These are phyloP conservation scores for Callorhinus ursinus DNA, from an alignment of 2,113 vertebrate species.

Conservation along the genomic window DNA sequence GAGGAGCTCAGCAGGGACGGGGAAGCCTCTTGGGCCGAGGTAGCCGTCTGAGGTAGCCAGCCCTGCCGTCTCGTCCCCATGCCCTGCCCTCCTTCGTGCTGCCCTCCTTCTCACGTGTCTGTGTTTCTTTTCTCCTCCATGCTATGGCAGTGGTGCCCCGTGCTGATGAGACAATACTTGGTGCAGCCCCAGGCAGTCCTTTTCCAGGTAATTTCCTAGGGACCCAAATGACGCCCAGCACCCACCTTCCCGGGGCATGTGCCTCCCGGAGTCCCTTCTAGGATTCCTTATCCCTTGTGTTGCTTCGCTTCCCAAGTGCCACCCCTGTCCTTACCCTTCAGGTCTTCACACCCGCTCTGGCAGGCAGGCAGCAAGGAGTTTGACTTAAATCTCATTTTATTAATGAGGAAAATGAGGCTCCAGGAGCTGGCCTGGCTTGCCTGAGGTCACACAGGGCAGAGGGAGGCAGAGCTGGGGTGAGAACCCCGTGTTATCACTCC, in stretches of 20 bases:
- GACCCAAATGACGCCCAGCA: constrained; percentile 78
- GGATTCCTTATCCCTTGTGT: background rate
- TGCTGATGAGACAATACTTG: constrained; percentile 91
- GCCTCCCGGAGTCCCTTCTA: background rate
- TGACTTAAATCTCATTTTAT: background rate
- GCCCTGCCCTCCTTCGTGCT: constrained; percentile 68
- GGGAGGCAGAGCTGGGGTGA: background rate
- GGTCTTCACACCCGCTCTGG: background rate
- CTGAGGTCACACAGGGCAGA: background rate
- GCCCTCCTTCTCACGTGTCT: constrained; percentile 86
- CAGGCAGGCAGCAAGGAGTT: background rate
- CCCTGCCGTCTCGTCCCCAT: background rate
- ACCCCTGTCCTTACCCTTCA: background rate
- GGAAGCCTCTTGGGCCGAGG: background rate
- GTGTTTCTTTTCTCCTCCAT: constrained; percentile 90
- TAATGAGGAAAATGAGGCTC: background rate
- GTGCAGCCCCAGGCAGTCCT: constrained; percentile 89
- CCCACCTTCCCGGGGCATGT: constrained; percentile 72
- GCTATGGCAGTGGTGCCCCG: constrained; percentile 91
- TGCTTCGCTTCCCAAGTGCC: background rate
- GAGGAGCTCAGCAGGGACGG: background rate
- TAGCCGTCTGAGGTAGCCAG: background rate
- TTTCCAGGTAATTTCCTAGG: constrained; percentile 90
- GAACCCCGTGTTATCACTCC: background rate
- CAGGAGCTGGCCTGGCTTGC: background rate